Base-by-base conservation (phyloP, 1,140 invertebrate species). In the Ephestia elutella region DNA sequence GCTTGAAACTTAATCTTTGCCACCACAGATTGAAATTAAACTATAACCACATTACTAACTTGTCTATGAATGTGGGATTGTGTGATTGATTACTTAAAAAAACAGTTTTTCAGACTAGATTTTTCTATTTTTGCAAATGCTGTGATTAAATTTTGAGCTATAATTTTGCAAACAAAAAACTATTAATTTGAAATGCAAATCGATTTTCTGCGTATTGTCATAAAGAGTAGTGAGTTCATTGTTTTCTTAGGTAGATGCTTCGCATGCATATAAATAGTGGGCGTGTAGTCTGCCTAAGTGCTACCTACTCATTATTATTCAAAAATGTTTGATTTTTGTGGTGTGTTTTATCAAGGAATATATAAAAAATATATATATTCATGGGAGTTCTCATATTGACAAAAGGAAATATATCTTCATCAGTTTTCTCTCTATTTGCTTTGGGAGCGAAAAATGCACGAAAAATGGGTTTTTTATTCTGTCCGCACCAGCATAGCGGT, bases 11-110 rank as follows among this genome's bases (percentile, higher is more conserved):
- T 44, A 15, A 44, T 44, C 38, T 44, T 44, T 44, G 38, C 38
- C 38, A 44, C 5, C 13, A 15, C n/a, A 44, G 15, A 15, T 44
- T 44, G 15, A 44, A 44, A 44, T 44, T 44, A 44, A 44, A 44
- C 13, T 15, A 44, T 44, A 44, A 44, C 38, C 7, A 2, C 38
- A 44, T 44, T 17, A 44, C 13, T 44, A 44, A 44, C 13, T 44
- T 44, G 20, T 57, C 53, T 65, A 11, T 81, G 79, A 82, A 80
- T 77, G 82, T 64, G 73, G 66, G 81, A 84, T 65, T 81, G 81
- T 74, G 60, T 79, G 81, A 75, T 64, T 67, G 72, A 66, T 59
- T 60, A 56, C 5, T 38, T 32, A 62, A 55, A 51, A 75, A 74
- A 66, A 75, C 75, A 79, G 73, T 71, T 48, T 80, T 19, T 44